These are phyloP conservation scores for Drosophila borealis DNA, from an alignment of 2,888 invertebrate species.

Conservation along the genomic window DNA sequence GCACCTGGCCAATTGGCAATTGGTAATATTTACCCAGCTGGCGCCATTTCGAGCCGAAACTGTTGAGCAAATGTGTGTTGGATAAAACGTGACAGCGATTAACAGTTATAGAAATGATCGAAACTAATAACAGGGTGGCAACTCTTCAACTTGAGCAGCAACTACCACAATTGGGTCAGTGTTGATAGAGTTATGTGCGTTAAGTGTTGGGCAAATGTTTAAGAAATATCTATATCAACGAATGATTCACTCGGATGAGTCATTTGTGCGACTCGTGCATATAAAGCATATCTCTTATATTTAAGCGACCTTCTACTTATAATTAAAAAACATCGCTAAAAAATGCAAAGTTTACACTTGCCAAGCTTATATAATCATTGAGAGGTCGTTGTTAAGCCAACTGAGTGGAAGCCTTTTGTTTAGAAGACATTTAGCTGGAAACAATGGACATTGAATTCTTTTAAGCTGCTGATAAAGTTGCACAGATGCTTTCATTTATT, in stretches of 20 bases:
- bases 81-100: neutral
- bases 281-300: slow-evolving; percentile 1
- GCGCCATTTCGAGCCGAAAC: slow-evolving; percentile 28
- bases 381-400: neutral
- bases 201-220: neutral
- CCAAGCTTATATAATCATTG: neutral
- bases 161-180: slow-evolving; percentile 33
- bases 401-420: slow-evolving; percentile 2
- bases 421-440: neutral
- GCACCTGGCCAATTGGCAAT: slow-evolving; percentile 9
- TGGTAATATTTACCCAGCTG: slow-evolving; percentile 50
- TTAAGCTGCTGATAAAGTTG: neutral
- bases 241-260: slow-evolving; percentile 31
- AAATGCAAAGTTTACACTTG: slow-evolving; percentile 7
- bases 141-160: slow-evolving; percentile 8
- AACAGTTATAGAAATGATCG: slow-evolving; percentile 2
- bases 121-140: neutral
- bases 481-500: neutral
- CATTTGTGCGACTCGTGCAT: neutral
- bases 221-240: neutral
- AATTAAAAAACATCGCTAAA: slow-evolving; percentile 6
- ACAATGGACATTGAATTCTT: slow-evolving; percentile 8
- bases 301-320: slow-evolving; percentile 27
- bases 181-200: slow-evolving; percentile 7
- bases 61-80: slow-evolving; percentile 7